These are phyloP conservation scores for Stictocephala bisonia DNA, from an alignment of 2,888 invertebrate genomes.

Conservation along the genomic window DNA sequence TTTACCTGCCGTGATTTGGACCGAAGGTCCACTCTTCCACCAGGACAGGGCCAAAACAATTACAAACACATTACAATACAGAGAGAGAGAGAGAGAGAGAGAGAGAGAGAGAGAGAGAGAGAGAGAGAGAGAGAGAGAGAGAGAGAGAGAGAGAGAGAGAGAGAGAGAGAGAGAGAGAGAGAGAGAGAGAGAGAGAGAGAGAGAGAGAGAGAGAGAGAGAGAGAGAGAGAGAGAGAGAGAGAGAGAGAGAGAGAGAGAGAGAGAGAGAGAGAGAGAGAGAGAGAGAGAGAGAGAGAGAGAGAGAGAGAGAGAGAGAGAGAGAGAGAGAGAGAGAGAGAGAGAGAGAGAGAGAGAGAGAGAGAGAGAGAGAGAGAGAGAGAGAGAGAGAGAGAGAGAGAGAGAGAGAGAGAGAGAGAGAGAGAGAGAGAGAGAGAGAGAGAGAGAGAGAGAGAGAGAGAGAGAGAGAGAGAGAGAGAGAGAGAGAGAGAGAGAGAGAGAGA, in stretches of 20 bases:
- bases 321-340: neutral
- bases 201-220: neutral
- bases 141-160: no score
- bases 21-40: no score
- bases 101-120: no score
- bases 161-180: no score
- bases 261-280: neutral
- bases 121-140: no score
- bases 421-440: neutral
- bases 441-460: neutral
- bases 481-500: neutral
- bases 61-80: no score
- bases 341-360: neutral
- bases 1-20: no score
- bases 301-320: neutral
- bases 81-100: no score
- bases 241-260: neutral
- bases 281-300: neutral
- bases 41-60: no score
- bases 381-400: neutral
- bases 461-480: neutral
- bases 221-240: neutral
- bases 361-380: neutral
- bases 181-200: neutral
- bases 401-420: neutral